phyloP scores from a whole-genome alignment of 2,888 invertebrate genomes.

The Sinelater perroti region DNA sequence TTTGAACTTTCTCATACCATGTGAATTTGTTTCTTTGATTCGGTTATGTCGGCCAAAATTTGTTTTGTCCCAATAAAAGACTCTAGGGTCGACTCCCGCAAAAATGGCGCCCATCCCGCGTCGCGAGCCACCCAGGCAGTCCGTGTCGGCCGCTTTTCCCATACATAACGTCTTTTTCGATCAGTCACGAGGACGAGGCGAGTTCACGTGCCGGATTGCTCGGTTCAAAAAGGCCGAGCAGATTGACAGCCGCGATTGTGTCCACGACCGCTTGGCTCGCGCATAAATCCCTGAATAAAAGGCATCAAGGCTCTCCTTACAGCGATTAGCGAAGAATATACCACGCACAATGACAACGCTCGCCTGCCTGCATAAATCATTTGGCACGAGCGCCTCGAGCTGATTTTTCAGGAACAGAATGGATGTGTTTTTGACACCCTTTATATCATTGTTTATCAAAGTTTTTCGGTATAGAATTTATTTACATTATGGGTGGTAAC shows the following conservation, averaged over 20 bases:
- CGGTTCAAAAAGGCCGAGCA: slow-evolving; percentile 49
- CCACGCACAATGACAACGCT: slow-evolving; percentile 21
- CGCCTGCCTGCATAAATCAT: not conserved
- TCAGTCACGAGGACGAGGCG: slow-evolving; percentile 52
- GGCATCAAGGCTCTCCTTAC: slow-evolving; percentile 17
- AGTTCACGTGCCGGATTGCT: slow-evolving; percentile 53
- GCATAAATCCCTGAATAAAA: slow-evolving; percentile 31
- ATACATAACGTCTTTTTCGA: slow-evolving; percentile 36
- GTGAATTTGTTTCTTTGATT: too few relatives aligned
- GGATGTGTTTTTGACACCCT: too few relatives aligned
- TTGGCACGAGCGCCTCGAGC: slow-evolving; percentile 7
- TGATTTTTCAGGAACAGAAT: not conserved
- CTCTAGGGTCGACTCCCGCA: too few relatives aligned
- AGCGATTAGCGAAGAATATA: slow-evolving; percentile 19
- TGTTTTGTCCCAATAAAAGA: too few relatives aligned
- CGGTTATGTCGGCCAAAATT: too few relatives aligned
- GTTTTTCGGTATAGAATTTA: too few relatives aligned
- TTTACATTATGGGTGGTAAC: too few relatives aligned
- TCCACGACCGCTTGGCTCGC: slow-evolving; percentile 50
- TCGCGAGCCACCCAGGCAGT: slow-evolving; percentile 32
- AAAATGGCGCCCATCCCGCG: too few relatives aligned
- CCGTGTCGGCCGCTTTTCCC: slow-evolving; percentile 25
- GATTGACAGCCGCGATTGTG: slow-evolving; percentile 54
- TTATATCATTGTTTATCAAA: too few relatives aligned
- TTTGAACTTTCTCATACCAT: too few relatives aligned